phyloP scores from a whole-genome alignment of 2,797 vertebrate genomes.

The Myoxocephalus aenaeus region DNA sequence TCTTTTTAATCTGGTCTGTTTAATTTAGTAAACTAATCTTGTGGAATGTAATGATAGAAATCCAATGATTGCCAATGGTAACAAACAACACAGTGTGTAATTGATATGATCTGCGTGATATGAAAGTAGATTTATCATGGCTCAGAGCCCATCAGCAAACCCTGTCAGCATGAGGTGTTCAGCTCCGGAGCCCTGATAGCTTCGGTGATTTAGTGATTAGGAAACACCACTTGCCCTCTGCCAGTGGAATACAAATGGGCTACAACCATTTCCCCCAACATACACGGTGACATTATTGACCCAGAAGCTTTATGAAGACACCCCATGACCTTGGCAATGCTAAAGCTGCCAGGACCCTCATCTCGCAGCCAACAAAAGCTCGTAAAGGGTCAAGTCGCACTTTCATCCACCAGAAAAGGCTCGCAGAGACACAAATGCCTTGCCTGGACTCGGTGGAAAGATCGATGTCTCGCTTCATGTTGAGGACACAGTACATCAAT shows the following conservation, averaged over 20 bases:
- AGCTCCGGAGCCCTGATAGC: slow-evolving; percentile 18
- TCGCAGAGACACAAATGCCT: slow-evolving; percentile 13
- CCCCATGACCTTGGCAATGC: slow-evolving; percentile 22
- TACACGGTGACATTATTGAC: slow-evolving; percentile 9
- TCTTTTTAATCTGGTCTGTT: not conserved
- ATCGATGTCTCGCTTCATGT: slow-evolving; percentile 23
- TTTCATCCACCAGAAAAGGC: slow-evolving; percentile 5
- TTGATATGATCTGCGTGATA: slow-evolving; percentile 11
- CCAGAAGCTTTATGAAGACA: not conserved
- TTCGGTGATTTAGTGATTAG: slow-evolving; percentile 34
- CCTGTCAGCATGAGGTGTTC: slow-evolving; percentile 13
- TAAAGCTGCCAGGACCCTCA: slow-evolving; percentile 14
- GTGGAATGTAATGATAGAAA: slow-evolving; percentile 1
- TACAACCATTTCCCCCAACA: not conserved
- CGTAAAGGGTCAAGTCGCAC: slow-evolving; percentile 27
- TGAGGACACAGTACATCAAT: slow-evolving; percentile 7
- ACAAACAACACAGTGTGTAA: not conserved
- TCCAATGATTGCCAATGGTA: not conserved
- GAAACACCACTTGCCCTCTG: not conserved
- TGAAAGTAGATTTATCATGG: slow-evolving; percentile 21
- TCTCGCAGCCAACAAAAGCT: not conserved
- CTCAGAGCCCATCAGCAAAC: slow-evolving; percentile 9
- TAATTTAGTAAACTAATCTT: not conserved
- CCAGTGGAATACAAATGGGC: slow-evolving; percentile 30
- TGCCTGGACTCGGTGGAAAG: slow-evolving; percentile 16